These are phyloP conservation scores for Karalla daura DNA, from an alignment of 2,797 vertebrate species.

Conservation along the genomic window DNA sequence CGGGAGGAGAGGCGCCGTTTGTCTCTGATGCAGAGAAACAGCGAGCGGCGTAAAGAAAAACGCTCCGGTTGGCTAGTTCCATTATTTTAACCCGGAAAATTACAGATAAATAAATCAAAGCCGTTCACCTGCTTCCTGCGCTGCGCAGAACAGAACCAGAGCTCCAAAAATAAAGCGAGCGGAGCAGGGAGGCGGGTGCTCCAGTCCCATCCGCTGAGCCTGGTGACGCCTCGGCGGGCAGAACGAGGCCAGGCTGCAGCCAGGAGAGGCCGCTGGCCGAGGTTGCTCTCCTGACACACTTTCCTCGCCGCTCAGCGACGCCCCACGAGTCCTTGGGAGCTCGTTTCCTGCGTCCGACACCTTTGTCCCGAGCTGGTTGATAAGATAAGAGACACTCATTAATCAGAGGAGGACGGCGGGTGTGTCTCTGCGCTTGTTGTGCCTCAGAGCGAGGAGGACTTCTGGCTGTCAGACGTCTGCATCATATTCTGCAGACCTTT, in stretches of 20 bases:
- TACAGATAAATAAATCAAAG: background rate
- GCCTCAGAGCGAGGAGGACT: constrained; percentile 6
- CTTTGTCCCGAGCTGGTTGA: constrained; percentile 22
- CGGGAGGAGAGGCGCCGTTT: background rate
- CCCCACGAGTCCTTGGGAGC: constrained; percentile 48
- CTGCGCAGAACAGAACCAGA: constrained; percentile 27
- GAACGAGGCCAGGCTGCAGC: constrained; percentile 47
- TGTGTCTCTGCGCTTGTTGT: constrained; percentile 13
- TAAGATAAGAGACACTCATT: constrained; percentile 41
- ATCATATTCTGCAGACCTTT: background rate
- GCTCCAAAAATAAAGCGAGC: constrained; percentile 47
- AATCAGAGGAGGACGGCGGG: too few species aligned
- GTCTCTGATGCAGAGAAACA: background rate
- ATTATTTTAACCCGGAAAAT: background rate
- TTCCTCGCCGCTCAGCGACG: constrained; percentile 37
- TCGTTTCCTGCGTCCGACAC: constrained; percentile 12
- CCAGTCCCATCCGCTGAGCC: constrained; percentile 41
- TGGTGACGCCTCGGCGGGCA: constrained; percentile 33
- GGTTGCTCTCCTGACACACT: constrained; percentile 48
- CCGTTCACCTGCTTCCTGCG: background rate
- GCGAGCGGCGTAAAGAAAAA: background rate
- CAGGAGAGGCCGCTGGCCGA: constrained; percentile 26
- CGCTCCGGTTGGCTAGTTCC: background rate
- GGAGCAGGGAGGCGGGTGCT: constrained; percentile 25
- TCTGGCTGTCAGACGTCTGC: background rate